Base-by-base conservation (phyloP, 2,888 invertebrate species). In the Petrolisthes cinctipes region DNA sequence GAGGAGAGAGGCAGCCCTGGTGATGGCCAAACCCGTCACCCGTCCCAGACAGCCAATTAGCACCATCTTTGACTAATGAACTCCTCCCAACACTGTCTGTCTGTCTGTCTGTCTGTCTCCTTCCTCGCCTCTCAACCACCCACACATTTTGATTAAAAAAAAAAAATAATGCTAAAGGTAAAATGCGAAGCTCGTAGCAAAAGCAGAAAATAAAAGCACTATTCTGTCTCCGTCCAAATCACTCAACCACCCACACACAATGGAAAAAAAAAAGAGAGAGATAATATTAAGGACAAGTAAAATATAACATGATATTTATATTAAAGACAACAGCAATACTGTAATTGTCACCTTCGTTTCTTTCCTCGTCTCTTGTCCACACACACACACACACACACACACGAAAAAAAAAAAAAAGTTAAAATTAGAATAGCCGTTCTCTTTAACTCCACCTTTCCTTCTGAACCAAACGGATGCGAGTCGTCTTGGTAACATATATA, bases 41-140 rank as follows among this genome's bases (percentile, higher is more conserved):
- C 86, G 78, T 82, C 82, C 86, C 85, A 54, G 82, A 86, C 82
- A 86, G 71, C 78, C 86, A 86, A 86, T 86, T 86, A 86, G 86
- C 86, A 86, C 56, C 82, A 86, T 37, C 76, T 76, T 86, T 86
- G 86, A 86, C 76, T 86, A 85, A 86, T 82, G 82, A 82, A 54
- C 83, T n/a, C 73, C 73, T 56, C 14, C 5, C n/a, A 75, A 20
- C 23, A 5, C 75, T 75, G 11, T 75, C 20, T 53, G 9, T 53
- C 53, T 37, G 11, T 23, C 53, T 54, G 11, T 79, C 78, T 61
- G 17, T 61, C 11, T 14, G 17, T 61, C 61, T 17, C 61, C 3
- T 61, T 14, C 61, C 17, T 61, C 17, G 61, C 3, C 17, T 3
- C 6, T 61, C 6, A 61, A 61, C 61, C 61, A 61, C 7, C 61